Evolutionary conservation across 2,888 invertebrate species (phyloP), one percentile per base, ranked within the genome.

Genomic region (Xestia c-nigrum): DNA sequence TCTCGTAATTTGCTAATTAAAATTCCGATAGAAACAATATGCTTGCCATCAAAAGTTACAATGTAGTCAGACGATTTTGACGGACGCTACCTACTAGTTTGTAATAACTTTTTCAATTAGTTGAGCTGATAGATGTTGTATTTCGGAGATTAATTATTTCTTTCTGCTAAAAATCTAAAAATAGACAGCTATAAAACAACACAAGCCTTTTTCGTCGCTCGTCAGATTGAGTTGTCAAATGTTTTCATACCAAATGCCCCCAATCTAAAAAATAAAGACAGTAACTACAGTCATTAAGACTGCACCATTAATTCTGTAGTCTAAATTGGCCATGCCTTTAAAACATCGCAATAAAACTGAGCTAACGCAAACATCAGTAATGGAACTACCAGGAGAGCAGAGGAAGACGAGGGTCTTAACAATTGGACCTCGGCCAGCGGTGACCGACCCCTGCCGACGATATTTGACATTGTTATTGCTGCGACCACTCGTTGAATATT

Each of bases 391-490:
- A 80, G 59, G 74, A 59, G 68, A 78, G 82, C 78, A 77, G 76
- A 79, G 81, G 80, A 80, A 88, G 85, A 85, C 76, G 74, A 78
- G 83, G 77, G 80, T 81, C 88, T 88, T 87, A 83, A 69, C 85
- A 88, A 87, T 85, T 87, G 87, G 88, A 81, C 52, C 61, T 61
- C 72, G 68, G 87, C 87, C 87, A 87, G 78, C 80, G 81, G 86
- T 86, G 84, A 77, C 76, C 78, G 86, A 85, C 81, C 84, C 78
- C 83, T 68, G 1, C 70, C 75, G 68, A 67, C 71, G 63, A 55
- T 76, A 80, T 84, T 80, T 84, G 84, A 84, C 71, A 74, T 72
- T 79, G 77, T 85, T 88, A 86, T 79, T 79, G 70, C 72, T 71
- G 61, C 68, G 66, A 72, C 57, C 75, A 79, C 75, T 77, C 80